Evolutionary conservation across 2,888 invertebrate species (phyloP).

Genomic region (Exocentrus adspersus): DNA sequence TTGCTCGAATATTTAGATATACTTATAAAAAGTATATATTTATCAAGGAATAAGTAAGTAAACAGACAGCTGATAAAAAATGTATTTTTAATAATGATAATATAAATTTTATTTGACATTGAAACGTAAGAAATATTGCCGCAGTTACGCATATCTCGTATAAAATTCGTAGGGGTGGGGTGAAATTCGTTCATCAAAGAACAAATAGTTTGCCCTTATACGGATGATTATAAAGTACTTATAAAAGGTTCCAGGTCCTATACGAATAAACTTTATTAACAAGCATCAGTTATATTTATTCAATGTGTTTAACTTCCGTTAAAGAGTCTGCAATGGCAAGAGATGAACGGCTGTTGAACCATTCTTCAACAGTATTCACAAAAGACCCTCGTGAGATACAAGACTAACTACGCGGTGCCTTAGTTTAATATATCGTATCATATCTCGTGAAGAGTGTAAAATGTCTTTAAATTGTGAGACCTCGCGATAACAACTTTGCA

Average conservation of each 20-base stretch:
- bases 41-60: no score
- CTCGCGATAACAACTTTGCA: constrained; percentile 18
- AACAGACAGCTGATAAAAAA: no score
- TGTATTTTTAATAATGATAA: no score
- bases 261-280: constrained; percentile 35
- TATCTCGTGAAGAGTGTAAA: constrained; percentile 31
- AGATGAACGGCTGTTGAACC: constrained; percentile 51
- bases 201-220: constrained; percentile 5
- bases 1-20: no score
- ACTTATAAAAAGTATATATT: no score
- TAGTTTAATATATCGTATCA: constrained; percentile 39
- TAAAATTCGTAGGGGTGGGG: no score
- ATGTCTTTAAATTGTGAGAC: constrained; percentile 25
- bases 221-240: neutral
- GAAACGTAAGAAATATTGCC: no score
- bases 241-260: constrained; percentile 31
- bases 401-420: constrained; percentile 34
- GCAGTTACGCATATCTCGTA: no score
- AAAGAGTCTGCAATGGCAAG: constrained; percentile 46
- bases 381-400: constrained; percentile 42
- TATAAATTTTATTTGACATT: no score
- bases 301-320: constrained; percentile 49
- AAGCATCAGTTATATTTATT: constrained; percentile 36
- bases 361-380: constrained; percentile 43
- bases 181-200: neutral